Evolutionary conservation across 37 sponge, comb jelly and placozoan species (phyloP).

Genomic region (Ianthella basta): DNA sequence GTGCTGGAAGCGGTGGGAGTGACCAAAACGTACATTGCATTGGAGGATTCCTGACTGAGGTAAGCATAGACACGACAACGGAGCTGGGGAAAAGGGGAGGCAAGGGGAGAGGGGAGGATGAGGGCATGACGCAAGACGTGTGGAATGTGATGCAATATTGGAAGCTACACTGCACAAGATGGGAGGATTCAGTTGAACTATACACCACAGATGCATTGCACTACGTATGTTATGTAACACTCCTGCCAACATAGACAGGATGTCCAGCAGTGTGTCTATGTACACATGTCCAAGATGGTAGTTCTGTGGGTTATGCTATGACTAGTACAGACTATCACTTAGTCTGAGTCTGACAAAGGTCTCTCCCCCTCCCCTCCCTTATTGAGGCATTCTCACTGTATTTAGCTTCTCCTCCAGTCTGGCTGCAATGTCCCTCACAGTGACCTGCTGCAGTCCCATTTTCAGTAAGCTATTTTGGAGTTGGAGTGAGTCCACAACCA

Average conservation of each 20-base stretch:
- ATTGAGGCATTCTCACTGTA: background rate
- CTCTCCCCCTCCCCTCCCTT: no score
- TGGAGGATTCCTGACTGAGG: background rate
- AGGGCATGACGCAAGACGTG: background rate
- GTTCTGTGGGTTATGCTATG: no score
- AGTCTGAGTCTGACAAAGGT: no score
- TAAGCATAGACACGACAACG: background rate
- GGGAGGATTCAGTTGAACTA: no score
- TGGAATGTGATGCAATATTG: background rate
- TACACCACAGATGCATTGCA: no score
- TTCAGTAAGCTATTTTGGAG: background rate
- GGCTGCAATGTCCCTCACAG: background rate
- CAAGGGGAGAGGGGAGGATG: background rate
- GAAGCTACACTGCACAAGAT: no score
- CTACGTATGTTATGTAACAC: no score
- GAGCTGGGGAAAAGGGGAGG: background rate
- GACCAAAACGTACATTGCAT: background rate
- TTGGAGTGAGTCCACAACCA: conserved; percentile 1
- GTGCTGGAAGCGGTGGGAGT: no score
- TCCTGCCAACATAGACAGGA: no score
- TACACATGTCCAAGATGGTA: no score
- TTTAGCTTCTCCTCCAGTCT: background rate
- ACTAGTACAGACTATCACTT: no score
- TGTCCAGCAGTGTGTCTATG: no score
- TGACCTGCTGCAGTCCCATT: background rate